Base-by-base conservation (phyloP, 2,888 invertebrate species). In the Acleris sparsana region DNA sequence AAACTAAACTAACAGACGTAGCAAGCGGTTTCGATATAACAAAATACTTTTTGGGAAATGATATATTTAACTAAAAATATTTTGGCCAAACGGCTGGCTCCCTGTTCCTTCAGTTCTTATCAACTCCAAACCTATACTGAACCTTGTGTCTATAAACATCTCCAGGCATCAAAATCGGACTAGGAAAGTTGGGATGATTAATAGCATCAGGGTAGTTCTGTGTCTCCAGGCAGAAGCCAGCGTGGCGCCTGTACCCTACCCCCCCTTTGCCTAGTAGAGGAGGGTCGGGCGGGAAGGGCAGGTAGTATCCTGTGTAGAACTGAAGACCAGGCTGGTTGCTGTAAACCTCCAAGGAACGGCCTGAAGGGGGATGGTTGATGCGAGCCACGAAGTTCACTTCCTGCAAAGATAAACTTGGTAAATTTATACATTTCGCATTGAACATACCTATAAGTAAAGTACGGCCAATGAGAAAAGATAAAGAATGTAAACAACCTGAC, bases 251-350 rank as follows among this genome's bases (percentile, higher is more conserved):
- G 80, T 98, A 98, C 0, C 88, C 88, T 0, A 78, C 83, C 0
- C 82, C 86, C 0, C 70, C 68, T 70, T 89, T 91, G 16, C 92
- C 92, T 0, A 82, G 53, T 1, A 92, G 68, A 0, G 91, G 87
- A 7, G 80, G 71, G 0, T 88, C 84, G 0, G 75, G 70, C 0
- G 88, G 85, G 9, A 94, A 88, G 0, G 97, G 97, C 6, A 97
- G 87, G 75, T 84, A 93, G 83, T 97, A 97, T 0, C 95, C 91
- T 0, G 98, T 98, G 82, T 99, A 98, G 71, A 99, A 94, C 82
- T 98, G 98, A 0, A 99, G 95, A 0, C 98, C 98, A 0, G 97
- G 97, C 80, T 98, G 97, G 83, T 97, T 95, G 62, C 97, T 96
- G 77, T 94, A 95, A 0, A 98, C 93, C 82, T 97, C 96, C 62